Conservation (phyloP, 53 echinoderm and acorn worm species). For the Crossaster papposus region DNA sequence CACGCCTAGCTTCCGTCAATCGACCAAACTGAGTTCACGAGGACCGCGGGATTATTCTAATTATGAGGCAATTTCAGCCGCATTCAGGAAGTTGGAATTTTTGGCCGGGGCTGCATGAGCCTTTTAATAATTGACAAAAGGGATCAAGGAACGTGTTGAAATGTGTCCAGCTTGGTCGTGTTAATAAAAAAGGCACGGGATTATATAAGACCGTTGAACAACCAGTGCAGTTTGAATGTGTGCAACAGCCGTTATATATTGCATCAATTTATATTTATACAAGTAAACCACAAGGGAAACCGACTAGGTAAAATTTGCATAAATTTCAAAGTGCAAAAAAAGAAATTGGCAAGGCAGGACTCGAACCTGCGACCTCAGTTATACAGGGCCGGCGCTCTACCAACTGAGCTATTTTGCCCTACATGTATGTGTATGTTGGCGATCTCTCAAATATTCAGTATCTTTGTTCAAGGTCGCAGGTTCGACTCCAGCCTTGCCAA, state of each 20-base stretch:
- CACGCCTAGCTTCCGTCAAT: slow-evolving; percentile 26
- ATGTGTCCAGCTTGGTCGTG: background rate
- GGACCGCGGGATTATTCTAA: background rate
- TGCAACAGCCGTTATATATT: background rate
- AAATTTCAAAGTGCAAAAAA: too few species aligned
- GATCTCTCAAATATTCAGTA: too few species aligned
- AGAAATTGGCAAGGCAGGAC: too few species aligned
- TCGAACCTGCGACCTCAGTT: too few species aligned
- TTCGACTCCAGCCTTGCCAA: too few species aligned
- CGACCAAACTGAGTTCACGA: background rate
- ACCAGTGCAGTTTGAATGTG: background rate
- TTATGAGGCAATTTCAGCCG: background rate
- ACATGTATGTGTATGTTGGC: too few species aligned
- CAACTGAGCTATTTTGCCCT: too few species aligned
- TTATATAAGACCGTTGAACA: background rate
- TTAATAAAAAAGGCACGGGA: background rate
- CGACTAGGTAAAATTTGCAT: too few species aligned
- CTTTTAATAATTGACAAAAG: background rate
- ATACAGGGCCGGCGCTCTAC: too few species aligned
- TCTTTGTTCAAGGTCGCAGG: too few species aligned
- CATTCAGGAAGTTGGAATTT: slow-evolving; percentile 12
- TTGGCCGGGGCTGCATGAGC: background rate
- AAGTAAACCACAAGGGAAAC: too few species aligned
- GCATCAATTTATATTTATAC: too few species aligned
- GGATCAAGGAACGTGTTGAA: background rate